Conservation (phyloP, 2,888 invertebrate species). For the Ecdyonurus torrentis region DNA sequence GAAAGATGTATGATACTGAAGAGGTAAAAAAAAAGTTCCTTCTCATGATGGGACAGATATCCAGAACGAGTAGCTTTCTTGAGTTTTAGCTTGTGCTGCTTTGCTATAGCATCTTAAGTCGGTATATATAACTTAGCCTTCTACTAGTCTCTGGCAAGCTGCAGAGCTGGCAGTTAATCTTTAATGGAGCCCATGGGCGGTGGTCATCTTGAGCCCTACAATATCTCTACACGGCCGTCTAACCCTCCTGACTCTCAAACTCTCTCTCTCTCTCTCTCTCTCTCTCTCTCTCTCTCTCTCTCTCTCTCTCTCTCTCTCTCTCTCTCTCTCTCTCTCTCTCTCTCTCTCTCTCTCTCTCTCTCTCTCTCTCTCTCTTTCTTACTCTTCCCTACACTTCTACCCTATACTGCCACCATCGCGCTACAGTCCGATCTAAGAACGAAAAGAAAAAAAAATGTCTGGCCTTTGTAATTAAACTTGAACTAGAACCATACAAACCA, state of each 20-base stretch:
- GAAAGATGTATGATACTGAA: neutral
- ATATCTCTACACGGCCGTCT: neutral
- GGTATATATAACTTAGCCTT: neutral
- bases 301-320: neutral
- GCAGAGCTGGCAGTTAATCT: neutral
- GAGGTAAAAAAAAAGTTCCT: neutral
- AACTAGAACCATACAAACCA: neutral
- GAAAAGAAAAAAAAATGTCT: neutral
- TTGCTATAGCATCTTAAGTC: neutral
- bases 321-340: neutral
- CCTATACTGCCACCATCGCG: neutral
- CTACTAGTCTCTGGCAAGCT: neutral
- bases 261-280: neutral
- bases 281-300: neutral
- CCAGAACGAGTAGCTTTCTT: neutral
- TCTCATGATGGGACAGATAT: neutral
- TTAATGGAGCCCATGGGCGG: neutral
- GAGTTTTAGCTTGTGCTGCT: neutral
- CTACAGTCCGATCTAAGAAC: neutral
- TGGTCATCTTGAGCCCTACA: neutral
- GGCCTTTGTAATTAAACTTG: neutral
- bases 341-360: neutral
- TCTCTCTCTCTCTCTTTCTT: neutral
- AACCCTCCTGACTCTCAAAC: neutral
- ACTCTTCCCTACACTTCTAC: too few relatives aligned